Evolutionary conservation across 2,113 vertebrate species (phyloP).

Genomic region (Strix uralensis): DNA sequence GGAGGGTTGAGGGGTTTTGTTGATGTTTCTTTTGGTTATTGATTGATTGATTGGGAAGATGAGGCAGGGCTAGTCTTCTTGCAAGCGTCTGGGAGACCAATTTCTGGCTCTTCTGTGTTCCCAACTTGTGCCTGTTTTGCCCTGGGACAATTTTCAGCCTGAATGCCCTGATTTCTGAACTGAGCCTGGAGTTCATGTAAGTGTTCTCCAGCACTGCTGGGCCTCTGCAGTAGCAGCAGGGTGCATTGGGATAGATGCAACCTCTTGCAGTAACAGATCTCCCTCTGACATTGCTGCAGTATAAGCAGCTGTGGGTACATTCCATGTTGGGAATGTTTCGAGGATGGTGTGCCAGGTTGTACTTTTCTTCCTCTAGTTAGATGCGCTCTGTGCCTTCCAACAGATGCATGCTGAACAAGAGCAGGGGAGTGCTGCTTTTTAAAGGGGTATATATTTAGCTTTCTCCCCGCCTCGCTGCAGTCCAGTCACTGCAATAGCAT

Average conservation of each 20-base stretch:
- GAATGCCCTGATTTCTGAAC: not conserved
- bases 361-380: not conserved
- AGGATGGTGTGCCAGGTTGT: not conserved
- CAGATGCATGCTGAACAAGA: not conserved
- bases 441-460: not conserved
- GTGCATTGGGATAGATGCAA: accelerated
- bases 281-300: not conserved
- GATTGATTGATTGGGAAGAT: not conserved
- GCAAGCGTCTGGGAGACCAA: not conserved
- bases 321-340: not conserved
- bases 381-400: not conserved
- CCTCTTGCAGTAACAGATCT: not conserved
- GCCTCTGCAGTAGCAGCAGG: not conserved
- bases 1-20: not conserved
- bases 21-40: not conserved
- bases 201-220: not conserved
- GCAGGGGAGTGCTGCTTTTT: slow-evolving; percentile 25
- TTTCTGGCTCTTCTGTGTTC: not conserved
- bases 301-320: not conserved
- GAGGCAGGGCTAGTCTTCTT: not conserved
- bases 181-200: not conserved
- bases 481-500: not conserved
- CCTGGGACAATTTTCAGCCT: not conserved
- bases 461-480: not conserved
- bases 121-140: not conserved